Evolutionary conservation across 2,113 vertebrate species (phyloP), one percentile per base, ranked within the genome.

Genomic region (Zapus hudsonius): DNA sequence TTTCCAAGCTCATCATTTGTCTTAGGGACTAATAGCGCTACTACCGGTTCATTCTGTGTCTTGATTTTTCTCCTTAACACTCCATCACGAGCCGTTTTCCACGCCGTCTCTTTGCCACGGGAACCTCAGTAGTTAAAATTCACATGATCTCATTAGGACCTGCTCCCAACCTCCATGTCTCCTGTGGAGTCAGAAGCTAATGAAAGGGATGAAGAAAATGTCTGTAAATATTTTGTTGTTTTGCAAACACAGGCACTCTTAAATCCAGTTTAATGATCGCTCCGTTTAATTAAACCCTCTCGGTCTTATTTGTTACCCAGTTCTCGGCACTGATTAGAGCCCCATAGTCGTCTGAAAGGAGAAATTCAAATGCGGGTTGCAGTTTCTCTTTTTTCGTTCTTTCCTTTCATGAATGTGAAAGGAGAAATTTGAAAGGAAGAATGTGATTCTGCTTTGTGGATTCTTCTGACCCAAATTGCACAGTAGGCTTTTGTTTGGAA

Each of bases 201-300:
- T 96, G 96, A 96, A 96, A 93, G 94, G 93, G 87, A 92, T 94
- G 97, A 96, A 95, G 94, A 94, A 97, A 97, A 96, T 86, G 57
- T 93, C 94, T 96, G 66, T 97, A 96, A 97, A 96, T 87, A 64
- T 82, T 93, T 93, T 96, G 92, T 95, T 96, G 25, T 92, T 97
- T 95, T 97, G 94, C 93, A 93, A 93, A 97, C 94, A 95, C 89
- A 86, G 95, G 97, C 94, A 72, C 97, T 97, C 87, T 96, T 96
- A 96, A 93, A 92, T 95, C 95, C 80, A 93, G 42, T 94, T 97
- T 97, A 95, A 97, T 97, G 96, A 97, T 95, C 96, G 80, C 91
- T 93, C 88, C 85, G n/a, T 97, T 96, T 97, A 96, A 97, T 97
- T 97, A 97, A 97, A 97, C 87, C 38, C 94, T 96, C 96, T 95